A percentile compares a stretch with the other conserved stretches of the same genome.
Conservation (phyloP, 1,140 invertebrate species). For the Platyura marginata region DNA sequence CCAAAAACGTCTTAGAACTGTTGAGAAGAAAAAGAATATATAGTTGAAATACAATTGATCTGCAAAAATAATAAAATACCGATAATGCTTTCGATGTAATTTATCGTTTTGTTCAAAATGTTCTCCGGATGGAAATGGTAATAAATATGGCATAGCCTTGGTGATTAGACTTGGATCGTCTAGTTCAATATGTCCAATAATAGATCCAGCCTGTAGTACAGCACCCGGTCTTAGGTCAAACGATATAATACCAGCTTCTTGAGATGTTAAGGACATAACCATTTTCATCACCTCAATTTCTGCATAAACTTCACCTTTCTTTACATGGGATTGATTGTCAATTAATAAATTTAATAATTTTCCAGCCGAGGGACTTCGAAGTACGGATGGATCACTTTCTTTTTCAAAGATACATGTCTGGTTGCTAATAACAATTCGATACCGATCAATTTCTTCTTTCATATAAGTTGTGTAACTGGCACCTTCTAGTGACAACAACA, state of each 20-base stretch:
- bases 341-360: conserved; percentile 83
- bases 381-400: conserved; percentile 91
- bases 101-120: too few species aligned
- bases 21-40: background rate
- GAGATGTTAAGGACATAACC: conserved; percentile 90
- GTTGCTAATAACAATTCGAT: conserved; percentile 93
- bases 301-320: conserved; percentile 79
- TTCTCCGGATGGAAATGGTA: conserved; percentile 38
- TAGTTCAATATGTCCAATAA: conserved; percentile 78
- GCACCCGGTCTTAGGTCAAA: conserved; percentile 85
- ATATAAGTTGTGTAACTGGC: conserved; percentile 93
- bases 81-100: too few species aligned
- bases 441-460: conserved; percentile 93
- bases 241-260: conserved; percentile 70
- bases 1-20: conserved; percentile 47
- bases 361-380: conserved; percentile 89
- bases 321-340: conserved; percentile 88
- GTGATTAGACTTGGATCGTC: conserved; percentile 80
- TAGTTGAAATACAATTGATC: background rate
- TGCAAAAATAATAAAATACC: too few species aligned
- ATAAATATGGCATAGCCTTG: conserved; percentile 62
- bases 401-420: conserved; percentile 97
- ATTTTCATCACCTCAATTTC: conserved; percentile 99
- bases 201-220: conserved; percentile 76
- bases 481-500: conserved; percentile 83